These are phyloP conservation scores for Drosophila eugracilis DNA, from an alignment of 1,140 invertebrate genomes.

Conservation along the genomic window DNA sequence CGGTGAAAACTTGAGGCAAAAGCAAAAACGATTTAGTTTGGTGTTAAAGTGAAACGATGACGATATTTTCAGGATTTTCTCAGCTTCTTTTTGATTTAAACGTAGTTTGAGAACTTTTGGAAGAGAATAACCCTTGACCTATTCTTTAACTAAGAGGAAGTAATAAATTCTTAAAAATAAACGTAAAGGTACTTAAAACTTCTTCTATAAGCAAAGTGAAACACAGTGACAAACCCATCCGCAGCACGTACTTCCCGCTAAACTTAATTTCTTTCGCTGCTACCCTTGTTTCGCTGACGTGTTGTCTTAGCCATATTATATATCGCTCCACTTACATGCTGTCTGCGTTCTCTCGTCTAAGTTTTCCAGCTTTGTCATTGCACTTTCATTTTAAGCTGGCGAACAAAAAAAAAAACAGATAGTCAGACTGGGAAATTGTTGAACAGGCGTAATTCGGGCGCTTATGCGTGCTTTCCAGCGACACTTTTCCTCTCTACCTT, in stretches of 20 bases:
- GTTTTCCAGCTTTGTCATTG: constrained; percentile 79
- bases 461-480: constrained; percentile 76
- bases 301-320: constrained; percentile 63
- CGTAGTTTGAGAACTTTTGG: too few species aligned
- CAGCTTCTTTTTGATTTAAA: too few species aligned
- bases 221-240: constrained; percentile 38
- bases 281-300: constrained; percentile 41
- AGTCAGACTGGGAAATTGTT: constrained; percentile 31
- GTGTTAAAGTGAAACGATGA: too few species aligned
- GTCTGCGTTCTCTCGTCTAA: constrained; percentile 27
- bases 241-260: constrained; percentile 62
- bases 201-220: background rate
- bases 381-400: constrained; percentile 76
- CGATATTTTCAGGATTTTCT: too few species aligned
- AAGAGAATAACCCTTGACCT: too few species aligned
- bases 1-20: background rate
- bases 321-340: constrained; percentile 36
- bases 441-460: constrained; percentile 74
- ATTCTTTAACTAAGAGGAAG: too few species aligned
- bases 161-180: too few species aligned
- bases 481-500: constrained; percentile 32
- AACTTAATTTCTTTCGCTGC: constrained; percentile 45
- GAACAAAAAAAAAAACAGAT: constrained; percentile 6
- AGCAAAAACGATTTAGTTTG: too few species aligned
- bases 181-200: background rate